Percentiles rank a stretch among this genome's conserved stretches.
phyloP scores from a whole-genome alignment of 2,888 invertebrate species.

The Oligia fasciuncula region DNA sequence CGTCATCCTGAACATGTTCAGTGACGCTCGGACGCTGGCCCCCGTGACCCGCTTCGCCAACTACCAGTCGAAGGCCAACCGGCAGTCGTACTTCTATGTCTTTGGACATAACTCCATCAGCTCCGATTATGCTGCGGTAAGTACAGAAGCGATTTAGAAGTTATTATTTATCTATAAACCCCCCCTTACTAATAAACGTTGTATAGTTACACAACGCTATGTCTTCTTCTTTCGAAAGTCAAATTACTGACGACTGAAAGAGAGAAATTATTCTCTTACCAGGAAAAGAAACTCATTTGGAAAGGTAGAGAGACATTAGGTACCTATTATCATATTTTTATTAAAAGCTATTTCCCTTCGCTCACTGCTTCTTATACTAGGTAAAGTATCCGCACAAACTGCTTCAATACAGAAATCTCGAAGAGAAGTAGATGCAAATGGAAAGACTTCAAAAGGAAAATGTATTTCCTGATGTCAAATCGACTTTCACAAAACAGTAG shows the following conservation, averaged over 20 bases:
- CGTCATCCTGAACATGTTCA: constrained; percentile 95
- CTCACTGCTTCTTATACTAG: neutral
- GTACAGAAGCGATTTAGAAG: neutral
- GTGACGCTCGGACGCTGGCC: constrained; percentile 96
- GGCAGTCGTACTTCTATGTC: constrained; percentile 96
- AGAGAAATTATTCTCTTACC: neutral
- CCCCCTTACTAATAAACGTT: too few species aligned
- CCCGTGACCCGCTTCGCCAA: constrained; percentile 94
- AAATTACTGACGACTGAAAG: too few species aligned
- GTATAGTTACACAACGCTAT: too few species aligned
- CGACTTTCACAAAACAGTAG: constrained; percentile 46
- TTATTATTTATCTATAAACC: too few species aligned
- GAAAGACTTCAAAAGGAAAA: constrained; percentile 45
- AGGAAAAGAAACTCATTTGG: neutral
- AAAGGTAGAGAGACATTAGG: neutral
- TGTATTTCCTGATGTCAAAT: constrained; percentile 54
- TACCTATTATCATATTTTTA: neutral
- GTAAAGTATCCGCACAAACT: neutral
- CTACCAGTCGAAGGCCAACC: constrained; percentile 93
- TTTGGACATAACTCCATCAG: constrained; percentile 95
- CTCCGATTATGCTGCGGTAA: constrained; percentile 94
- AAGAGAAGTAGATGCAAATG: constrained; percentile 32
- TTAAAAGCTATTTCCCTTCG: neutral
- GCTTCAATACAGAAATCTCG: neutral
- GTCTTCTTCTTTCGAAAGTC: too few species aligned